A percentile compares a stretch with the other conserved stretches of the same genome.
phyloP scores from a whole-genome alignment of 2,888 invertebrate species.

The Drosophila incognita region DNA sequence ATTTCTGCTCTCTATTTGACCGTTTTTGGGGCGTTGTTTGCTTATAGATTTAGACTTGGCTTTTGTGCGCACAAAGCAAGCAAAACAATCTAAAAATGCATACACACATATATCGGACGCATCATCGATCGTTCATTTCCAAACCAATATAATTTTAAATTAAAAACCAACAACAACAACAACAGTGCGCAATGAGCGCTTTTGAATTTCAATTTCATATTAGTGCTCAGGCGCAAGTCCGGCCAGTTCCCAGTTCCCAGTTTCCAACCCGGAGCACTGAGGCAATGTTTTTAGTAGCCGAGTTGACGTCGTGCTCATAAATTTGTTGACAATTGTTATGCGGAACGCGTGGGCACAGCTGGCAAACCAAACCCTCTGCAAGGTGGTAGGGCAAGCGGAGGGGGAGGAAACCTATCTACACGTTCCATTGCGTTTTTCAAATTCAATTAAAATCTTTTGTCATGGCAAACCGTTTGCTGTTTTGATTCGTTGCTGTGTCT shows the following conservation, averaged over 20 bases:
- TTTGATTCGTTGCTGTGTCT: constrained; percentile 47
- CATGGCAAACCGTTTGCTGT: constrained; percentile 51
- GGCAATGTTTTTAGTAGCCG: constrained; percentile 38
- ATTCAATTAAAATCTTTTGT: constrained; percentile 81
- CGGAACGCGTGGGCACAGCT: constrained; percentile 71
- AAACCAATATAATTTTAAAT: constrained; percentile 49
- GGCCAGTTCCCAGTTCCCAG: constrained; percentile 9
- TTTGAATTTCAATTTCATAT: constrained; percentile 58
- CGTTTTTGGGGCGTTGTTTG: constrained; percentile 58
- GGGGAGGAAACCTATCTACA: constrained; percentile 44
- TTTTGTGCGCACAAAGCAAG: constrained; percentile 42
- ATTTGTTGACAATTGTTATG: constrained; percentile 79
- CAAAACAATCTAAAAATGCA: constrained; percentile 51
- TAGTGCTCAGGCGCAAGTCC: constrained; percentile 19
- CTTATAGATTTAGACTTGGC: constrained; percentile 21
- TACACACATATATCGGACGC: constrained; percentile 33
- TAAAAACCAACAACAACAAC: constrained; percentile 34
- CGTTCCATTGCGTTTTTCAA: constrained; percentile 76
- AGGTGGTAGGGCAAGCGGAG: background rate
- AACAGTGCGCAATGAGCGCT: constrained; percentile 49
- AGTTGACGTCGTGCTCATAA: constrained; percentile 73
- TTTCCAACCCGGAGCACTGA: constrained; percentile 13
- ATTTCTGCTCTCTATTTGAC: constrained; percentile 47
- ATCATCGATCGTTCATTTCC: constrained; percentile 44
- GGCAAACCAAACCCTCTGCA: constrained; percentile 54